Base-by-base conservation (phyloP, 2,888 invertebrate genomes). In the Anthrax anthrax region DNA sequence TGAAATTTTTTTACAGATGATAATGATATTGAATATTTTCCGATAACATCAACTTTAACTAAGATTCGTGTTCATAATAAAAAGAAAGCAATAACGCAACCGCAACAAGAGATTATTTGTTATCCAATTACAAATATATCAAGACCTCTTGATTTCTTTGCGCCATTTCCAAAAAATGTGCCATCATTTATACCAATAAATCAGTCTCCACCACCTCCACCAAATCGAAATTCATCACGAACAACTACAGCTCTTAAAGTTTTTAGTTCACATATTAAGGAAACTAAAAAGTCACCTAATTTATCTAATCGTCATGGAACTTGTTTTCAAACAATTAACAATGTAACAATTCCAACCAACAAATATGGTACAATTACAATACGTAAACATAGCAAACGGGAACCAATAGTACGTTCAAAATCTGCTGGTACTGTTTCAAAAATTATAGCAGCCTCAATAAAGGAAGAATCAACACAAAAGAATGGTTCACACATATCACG, bases 41-140 rank as follows among this genome's bases (percentile, higher is more conserved):
- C 85, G 60, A 81, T 85, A 59, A 81, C 85, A 53, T 79, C 84
- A 42, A 85, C 83, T 54, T 70, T 85, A 61, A 86, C 84, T 56
- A 81, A 83, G 72, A 84, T 86, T 62, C 75, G 82, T 63, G 77
- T 84, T 43, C 82, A 82, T 64, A 82, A 80, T 70, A 77, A 74
- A 60, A 43, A 37, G 36, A 42, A 47, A 42, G 18, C 32, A 14
- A 14, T 67, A 50, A 55, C 64, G 44, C 67, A 67, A 39, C 63
- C 65, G 16, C 64, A 67, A 49, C 67, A 63, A 52, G 77, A 80
- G 68, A 74, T 78, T 37, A 67, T 78, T 51, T 80, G 77, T 61
- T 80, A 78, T 60, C 80, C 79, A 43, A 65, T 71, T 19, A 73
- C 73, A 37, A 66, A 61, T 46, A 67, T 71, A 19, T 57, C 58